Base-by-base conservation (phyloP, 1,140 invertebrate genomes). In the Tribolium madens region DNA sequence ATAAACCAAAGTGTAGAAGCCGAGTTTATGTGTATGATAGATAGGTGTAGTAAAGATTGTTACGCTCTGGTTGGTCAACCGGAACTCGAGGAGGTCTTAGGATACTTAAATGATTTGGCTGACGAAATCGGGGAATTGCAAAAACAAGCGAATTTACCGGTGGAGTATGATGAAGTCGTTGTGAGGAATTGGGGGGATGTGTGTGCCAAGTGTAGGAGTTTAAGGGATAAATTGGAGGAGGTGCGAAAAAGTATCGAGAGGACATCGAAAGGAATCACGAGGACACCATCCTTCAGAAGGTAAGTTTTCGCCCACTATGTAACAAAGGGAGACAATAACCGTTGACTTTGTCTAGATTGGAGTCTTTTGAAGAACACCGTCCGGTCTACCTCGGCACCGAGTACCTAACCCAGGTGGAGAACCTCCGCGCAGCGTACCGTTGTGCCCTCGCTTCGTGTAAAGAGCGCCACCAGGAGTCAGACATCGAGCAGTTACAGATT, bases 401-500 rank as follows among this genome's bases (percentile, higher is more conserved):
- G 84, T 93, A 95, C 84, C 90, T 91, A 2, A 92, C 92, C 76
- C 92, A 94, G 83, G 89, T 94, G 36, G 93, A 94, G 79, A 92
- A 91, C 78, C 83, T 94, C 31, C 86, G 92, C 3, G 89, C 91
- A 3, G 92, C 92, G 5, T 94, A 94, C 86, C 90, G 88, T 86
- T 91, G 88, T 84, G 89, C 78, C 82, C 87, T 85, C 83, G 88
- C 90, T 3, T 90, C 92, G 79, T 92, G 92, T 78, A 91, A 91
- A 69, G 91, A 94, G 26, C 88, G 92, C 12, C 91, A 92, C 80
- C 96, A 96, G 84, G 93, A 96, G 85, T 89, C 91, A 33, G 95
- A 96, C 87, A 94, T 97, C 75, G 94, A 96, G 84, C 94, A 96
- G 85, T 86, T 96, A 33, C 90, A 92, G 89, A 90, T 91, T 31